Base-by-base conservation (phyloP, 2,797 vertebrate species). In the Enteromius argenteus region DNA sequence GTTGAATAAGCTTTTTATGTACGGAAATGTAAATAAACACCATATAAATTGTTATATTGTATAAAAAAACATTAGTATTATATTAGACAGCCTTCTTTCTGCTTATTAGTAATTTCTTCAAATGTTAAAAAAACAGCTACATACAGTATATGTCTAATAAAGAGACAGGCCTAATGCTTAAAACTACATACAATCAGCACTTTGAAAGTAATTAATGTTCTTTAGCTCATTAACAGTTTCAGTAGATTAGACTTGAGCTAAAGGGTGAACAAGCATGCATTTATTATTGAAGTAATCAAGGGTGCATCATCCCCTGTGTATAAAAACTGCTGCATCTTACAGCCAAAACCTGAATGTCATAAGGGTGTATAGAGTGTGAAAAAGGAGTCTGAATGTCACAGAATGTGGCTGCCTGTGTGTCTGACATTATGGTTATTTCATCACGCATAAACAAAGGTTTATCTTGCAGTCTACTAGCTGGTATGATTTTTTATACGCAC, bases 221-320 rank as follows among this genome's bases (percentile, higher is more conserved):
- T 49, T 19, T 5, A 49, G 14, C 5, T 30, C 9, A 72, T 49
- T 30, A 30, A 46, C n/a, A 1, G 13, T 71, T 71, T 15, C 6
- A 71, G 42, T 46, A 4, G 69, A 72, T 72, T 30, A 17, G n/a
- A 15, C 3, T 23, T 21, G 35, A 11, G 10, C 23, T 32, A 56
- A 23, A 53, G 32, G 21, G 19, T 37, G 32, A 60, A 60, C 14
- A 39, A 8, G 74, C n/a, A 60, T 42, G 35, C n/a, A 60, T 42
- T 75, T 60, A 56, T 58, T 76, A 23, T 58, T 19, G 19, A 74
- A 35, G 30, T 51, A 53, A n/a, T 74, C 46, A 74, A 21, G 10
- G 10, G 72, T 35, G 21, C 19, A 35, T 37, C 30, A 35, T 35
- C 72, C 17, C 71, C 53, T n/a, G 30, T 74, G 35, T 17, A 42